Percentiles rank a stretch among this genome's conserved stretches.
These are phyloP conservation scores for Sitta carolinensis DNA, from an alignment of 2,797 vertebrate species.

Conservation along the genomic window DNA sequence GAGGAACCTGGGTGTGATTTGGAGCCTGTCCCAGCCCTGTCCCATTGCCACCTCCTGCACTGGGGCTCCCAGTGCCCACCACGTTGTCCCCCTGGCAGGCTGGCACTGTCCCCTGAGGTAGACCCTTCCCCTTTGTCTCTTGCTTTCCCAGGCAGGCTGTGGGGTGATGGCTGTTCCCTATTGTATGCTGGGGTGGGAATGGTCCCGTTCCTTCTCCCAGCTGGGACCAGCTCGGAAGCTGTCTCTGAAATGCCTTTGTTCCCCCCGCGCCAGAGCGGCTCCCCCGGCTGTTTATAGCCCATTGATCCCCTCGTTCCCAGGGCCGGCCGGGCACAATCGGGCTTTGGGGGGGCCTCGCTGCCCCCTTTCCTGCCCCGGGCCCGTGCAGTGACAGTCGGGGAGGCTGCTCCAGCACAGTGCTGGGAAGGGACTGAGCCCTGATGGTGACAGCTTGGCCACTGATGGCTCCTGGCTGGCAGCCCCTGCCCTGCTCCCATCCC, in stretches of 20 bases:
- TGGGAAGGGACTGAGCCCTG: not conserved
- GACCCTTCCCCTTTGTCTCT: not conserved
- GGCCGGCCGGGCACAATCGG: not conserved
- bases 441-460: rapidly evolving
- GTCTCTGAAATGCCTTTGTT: conserved; percentile 21
- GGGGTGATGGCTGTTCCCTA: not conserved
- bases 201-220: not conserved
- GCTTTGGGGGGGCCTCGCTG: not conserved
- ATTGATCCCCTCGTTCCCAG: conserved; percentile 41
- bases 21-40: not conserved
- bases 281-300: not conserved
- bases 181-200: conserved; percentile 6
- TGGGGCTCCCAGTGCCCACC: not conserved
- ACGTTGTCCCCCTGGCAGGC: rapidly evolving
- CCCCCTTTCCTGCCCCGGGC: conserved; percentile 20
- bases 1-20: not conserved
- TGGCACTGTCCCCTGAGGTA: not conserved
- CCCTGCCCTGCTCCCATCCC: not conserved
- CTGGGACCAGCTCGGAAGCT: not conserved
- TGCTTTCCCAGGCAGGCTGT: not conserved
- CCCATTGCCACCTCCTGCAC: not conserved
- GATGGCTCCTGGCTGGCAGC: not conserved
- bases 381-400: rapidly evolving
- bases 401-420: not conserved
- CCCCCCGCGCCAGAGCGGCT: not conserved